Percentiles rank a stretch among this genome's conserved stretches.
These are phyloP conservation scores for Leptobrachium leishanense DNA, from an alignment of 2,113 vertebrate genomes.

Conservation along the genomic window DNA sequence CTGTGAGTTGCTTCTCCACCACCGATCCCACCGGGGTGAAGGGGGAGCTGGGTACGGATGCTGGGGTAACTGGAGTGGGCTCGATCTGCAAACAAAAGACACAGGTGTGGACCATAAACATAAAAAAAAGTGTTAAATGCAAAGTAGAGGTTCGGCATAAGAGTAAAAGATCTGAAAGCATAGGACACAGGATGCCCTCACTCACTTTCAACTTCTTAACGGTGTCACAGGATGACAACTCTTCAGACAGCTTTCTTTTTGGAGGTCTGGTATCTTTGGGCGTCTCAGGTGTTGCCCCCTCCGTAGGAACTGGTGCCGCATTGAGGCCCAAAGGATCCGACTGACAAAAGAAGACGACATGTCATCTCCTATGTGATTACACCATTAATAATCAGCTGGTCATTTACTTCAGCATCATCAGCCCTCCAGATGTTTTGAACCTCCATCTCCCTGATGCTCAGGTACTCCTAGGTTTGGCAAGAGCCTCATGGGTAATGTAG, in stretches of 20 bases:
- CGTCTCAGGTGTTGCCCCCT: constrained; percentile 72
- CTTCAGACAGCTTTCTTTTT: constrained; percentile 87
- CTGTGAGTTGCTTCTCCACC: constrained; percentile 84
- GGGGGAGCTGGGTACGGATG: constrained; percentile 83
- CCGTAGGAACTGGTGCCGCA: constrained; percentile 80
- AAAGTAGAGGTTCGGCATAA: neutral
- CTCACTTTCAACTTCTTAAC: constrained; percentile 83
- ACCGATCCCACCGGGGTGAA: constrained; percentile 76
- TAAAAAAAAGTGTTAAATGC: neutral
- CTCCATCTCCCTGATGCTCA: too few species aligned
- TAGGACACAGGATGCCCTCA: neutral
- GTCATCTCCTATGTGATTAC: neutral
- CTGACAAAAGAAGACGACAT: constrained; percentile 60
- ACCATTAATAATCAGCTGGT: too few species aligned
- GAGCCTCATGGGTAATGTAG: too few species aligned
- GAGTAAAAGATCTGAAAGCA: too few species aligned
- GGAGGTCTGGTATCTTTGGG: constrained; percentile 77
- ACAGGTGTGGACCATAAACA: neutral
- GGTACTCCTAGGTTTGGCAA: too few species aligned
- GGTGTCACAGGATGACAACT: constrained; percentile 76
- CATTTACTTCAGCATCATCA: too few species aligned
- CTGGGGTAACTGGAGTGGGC: constrained; percentile 60
- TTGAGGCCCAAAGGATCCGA: constrained; percentile 96
- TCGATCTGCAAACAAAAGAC: constrained; percentile 63
- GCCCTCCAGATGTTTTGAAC: too few species aligned